These are phyloP conservation scores for Belgica antarctica DNA, from an alignment of 2,888 invertebrate genomes.

Conservation along the genomic window DNA sequence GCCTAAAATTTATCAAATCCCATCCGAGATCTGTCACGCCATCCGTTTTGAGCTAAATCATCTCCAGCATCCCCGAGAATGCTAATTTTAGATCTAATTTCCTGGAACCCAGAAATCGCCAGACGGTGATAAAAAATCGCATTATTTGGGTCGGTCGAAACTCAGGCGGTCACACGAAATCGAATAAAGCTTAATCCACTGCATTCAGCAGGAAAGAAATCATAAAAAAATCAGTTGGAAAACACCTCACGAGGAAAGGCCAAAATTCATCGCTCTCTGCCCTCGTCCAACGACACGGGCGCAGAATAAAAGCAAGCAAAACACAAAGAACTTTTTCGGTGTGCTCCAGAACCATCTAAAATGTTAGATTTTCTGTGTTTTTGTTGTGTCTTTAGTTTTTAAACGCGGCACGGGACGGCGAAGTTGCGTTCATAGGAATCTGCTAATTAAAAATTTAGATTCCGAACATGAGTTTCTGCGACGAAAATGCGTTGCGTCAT, in stretches of 20 bases:
- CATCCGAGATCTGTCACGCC: not conserved
- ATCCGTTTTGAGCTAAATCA: not conserved
- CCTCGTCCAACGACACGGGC: not conserved
- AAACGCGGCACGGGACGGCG: too few relatives aligned
- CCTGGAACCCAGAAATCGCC: not conserved
- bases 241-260: slow-evolving; percentile 4
- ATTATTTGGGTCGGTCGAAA: too few relatives aligned
- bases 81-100: not conserved
- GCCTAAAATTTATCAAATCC: not conserved
- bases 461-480: too few relatives aligned
- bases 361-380: too few relatives aligned
- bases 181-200: not conserved
- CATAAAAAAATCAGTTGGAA: not conserved
- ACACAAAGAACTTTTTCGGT: slow-evolving; percentile 1
- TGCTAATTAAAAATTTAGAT: slow-evolving; percentile 6
- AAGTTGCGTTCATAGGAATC: not conserved
- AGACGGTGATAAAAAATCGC: too few relatives aligned
- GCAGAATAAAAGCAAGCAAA: not conserved
- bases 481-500: too few relatives aligned
- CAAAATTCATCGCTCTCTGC: slow-evolving; percentile 7
- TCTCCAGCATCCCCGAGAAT: not conserved
- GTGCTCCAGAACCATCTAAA: too few relatives aligned
- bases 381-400: too few relatives aligned
- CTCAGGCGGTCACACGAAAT: too few relatives aligned
- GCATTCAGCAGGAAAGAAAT: too few relatives aligned